Evolutionary conservation across 2,113 vertebrate genomes (phyloP).

Genomic region (Alces alces): DNA sequence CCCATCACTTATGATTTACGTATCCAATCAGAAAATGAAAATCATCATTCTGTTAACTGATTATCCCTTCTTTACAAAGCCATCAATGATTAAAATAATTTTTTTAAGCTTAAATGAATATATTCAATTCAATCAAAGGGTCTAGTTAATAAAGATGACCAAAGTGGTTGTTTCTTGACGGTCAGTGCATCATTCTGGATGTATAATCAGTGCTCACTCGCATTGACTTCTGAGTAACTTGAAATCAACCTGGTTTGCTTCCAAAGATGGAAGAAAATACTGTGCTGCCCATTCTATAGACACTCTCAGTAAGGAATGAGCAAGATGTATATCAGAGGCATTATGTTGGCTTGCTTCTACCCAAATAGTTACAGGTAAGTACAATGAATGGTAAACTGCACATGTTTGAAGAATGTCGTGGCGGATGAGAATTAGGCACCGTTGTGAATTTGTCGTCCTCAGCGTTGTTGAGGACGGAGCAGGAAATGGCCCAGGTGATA

Average conservation of each 20-base stretch:
- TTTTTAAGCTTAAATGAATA: neutral
- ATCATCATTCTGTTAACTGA: neutral
- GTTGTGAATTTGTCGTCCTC: constrained; percentile 19
- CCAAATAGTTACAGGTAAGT: neutral
- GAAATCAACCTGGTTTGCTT: neutral
- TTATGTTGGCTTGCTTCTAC: neutral
- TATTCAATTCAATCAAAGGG: neutral
- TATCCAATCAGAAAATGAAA: neutral
- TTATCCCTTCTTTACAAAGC: neutral
- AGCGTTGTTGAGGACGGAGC: neutral
- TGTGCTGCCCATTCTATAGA: neutral
- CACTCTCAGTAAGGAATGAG: neutral
- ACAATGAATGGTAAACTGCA: neutral
- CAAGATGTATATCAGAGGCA: neutral
- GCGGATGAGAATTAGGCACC: neutral
- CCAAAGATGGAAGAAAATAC: neutral
- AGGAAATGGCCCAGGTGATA: constrained; percentile 54
- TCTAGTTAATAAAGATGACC: neutral
- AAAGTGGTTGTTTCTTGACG: neutral
- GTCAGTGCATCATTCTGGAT: neutral
- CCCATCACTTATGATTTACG: neutral
- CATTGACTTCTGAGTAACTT: neutral
- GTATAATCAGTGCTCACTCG: neutral
- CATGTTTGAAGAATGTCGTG: neutral
- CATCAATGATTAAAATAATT: neutral